These are phyloP conservation scores for Oostethus manadensis DNA, from an alignment of 2,113 vertebrate genomes.

Conservation along the genomic window DNA sequence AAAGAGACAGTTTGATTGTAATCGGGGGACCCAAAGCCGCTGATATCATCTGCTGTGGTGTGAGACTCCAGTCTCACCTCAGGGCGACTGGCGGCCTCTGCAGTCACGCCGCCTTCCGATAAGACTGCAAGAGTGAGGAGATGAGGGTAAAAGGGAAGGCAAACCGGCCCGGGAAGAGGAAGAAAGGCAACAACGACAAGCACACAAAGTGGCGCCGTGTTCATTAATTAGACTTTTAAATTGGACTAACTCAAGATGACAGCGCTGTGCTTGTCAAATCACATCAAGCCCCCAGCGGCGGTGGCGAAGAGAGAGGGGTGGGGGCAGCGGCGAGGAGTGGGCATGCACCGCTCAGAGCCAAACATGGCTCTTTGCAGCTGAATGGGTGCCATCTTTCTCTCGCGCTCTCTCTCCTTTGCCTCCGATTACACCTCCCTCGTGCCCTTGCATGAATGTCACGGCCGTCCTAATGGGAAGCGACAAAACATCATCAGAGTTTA, in stretches of 20 bases:
- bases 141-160: slow-evolving; percentile 54
- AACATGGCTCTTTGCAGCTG: slow-evolving; percentile 56
- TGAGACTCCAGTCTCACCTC: slow-evolving; percentile 40
- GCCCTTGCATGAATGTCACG: slow-evolving; percentile 55
- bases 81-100: slow-evolving; percentile 26
- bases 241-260: slow-evolving; percentile 76
- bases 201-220: slow-evolving; percentile 67
- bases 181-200: slow-evolving; percentile 41
- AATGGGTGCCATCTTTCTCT: slow-evolving; percentile 50
- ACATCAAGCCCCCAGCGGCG: slow-evolving; percentile 65
- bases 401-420: slow-evolving; percentile 48
- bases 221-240: slow-evolving; percentile 79
- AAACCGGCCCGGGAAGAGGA: slow-evolving; percentile 44
- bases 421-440: slow-evolving; percentile 54
- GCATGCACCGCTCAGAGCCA: slow-evolving; percentile 58
- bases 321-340: slow-evolving; percentile 40
- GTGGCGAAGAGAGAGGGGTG: slow-evolving; percentile 38
- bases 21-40: slow-evolving; percentile 51
- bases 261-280: slow-evolving; percentile 72
- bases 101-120: slow-evolving; percentile 22
- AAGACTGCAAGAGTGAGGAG: not conserved
- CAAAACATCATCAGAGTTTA: slow-evolving; percentile 62
- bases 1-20: slow-evolving; percentile 38
- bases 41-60: slow-evolving; percentile 59
- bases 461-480: slow-evolving; percentile 68